These are phyloP conservation scores for Steatornis caripensis DNA, from an alignment of 2,113 vertebrate species.

Conservation along the genomic window DNA sequence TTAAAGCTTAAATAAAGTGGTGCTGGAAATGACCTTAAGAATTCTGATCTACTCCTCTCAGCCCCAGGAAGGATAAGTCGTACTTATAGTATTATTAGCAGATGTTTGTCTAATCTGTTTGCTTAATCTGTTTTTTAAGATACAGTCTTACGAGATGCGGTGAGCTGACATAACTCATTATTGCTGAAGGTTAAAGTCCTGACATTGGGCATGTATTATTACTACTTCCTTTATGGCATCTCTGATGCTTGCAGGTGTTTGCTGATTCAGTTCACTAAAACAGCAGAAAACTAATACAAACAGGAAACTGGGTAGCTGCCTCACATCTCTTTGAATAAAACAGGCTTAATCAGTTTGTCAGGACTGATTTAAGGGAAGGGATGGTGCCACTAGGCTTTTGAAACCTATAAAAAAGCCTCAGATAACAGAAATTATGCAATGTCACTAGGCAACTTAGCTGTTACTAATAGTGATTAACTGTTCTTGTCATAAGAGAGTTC, in stretches of 20 bases:
- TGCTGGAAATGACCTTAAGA: neutral
- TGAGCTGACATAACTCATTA: slow-evolving; percentile 13
- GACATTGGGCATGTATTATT: neutral
- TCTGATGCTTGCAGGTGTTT: neutral
- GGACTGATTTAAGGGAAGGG: neutral
- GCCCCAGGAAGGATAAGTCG: neutral
- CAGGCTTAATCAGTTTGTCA: neutral
- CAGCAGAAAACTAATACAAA: neutral
- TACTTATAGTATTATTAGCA: neutral
- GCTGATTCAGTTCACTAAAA: neutral
- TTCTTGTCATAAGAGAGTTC: neutral
- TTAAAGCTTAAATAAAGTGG: neutral
- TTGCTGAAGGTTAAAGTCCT: slow-evolving; percentile 16
- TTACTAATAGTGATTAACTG: neutral
- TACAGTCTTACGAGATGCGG: neutral
- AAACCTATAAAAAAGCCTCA: neutral
- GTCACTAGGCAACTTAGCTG: neutral
- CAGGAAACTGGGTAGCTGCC: neutral
- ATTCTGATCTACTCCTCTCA: neutral
- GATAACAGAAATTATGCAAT: neutral
- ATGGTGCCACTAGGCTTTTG: neutral
- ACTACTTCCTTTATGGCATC: neutral
- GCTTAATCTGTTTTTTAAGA: slow-evolving; percentile 24
- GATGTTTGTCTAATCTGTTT: slow-evolving; percentile 48
- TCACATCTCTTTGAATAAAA: neutral